Base-by-base conservation (phyloP, 1,140 invertebrate genomes). In the Lepeophtheirus salmonis region DNA sequence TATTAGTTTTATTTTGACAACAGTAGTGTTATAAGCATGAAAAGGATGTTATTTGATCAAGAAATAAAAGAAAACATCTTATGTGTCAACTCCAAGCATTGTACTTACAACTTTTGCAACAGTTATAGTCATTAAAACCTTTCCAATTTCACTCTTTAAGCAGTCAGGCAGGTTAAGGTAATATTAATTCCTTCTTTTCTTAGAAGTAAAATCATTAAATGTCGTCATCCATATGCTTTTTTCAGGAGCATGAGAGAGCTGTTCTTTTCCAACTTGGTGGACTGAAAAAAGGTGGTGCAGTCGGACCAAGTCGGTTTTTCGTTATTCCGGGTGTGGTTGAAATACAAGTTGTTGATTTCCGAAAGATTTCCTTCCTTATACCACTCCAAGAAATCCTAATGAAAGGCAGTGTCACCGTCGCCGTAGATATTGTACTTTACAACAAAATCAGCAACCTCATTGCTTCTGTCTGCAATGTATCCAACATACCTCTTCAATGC, bases 341-440 rank as follows among this genome's bases (percentile, higher is more conserved):
- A n/a, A n/a, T 41, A 41, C n/a, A n/a, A n/a, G 52, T 54, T 16
- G 71, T 77, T 13, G 76, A 77, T 64, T 64, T 77, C 12, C 64
- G 76, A 59, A 76, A 73, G 12, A 65, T 77, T 0, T 73, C 75
- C 10, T 77, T 77, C 62, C 72, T 73, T 66, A 73, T 74, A 1
- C 74, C 74, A 16, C 74, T 74, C 13, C 73, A 75, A 64, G 74
- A 77, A 73, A 75, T 79, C 60, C 66, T 79, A 61, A 76, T 76
- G 23, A 77, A 76, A 67, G 77, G 78, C 69, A 73, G 72, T 56
- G 73, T 70, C 50, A 70, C 69, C 56, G 67, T 70, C 49, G 65
- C 67, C 41, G 69, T 68, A 18, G 68, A 69, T 63, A 67, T 68
- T 20, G 73, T 74, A 52, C 74, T 79, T 17, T 79, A 78, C 65